These are phyloP conservation scores for Strix uralensis DNA, from an alignment of 2,113 vertebrate species.

Conservation along the genomic window DNA sequence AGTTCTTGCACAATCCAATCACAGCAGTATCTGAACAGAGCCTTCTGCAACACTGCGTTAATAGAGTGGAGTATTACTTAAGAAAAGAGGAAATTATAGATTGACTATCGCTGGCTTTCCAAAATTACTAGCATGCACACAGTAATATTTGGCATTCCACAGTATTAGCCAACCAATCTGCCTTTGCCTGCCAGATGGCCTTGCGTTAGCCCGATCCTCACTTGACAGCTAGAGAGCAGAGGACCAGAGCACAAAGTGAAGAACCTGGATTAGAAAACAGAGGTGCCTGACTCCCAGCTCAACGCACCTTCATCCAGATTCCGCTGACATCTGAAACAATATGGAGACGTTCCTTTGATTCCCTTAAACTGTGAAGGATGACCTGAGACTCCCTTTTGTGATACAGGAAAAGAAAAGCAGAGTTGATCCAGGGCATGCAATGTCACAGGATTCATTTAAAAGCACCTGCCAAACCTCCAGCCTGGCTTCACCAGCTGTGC, in stretches of 20 bases:
- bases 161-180: background rate
- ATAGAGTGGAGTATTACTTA: background rate
- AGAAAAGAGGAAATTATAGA: background rate
- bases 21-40: background rate
- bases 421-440: background rate
- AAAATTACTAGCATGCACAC: background rate
- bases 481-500: background rate
- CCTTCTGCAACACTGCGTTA: background rate
- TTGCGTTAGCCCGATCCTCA: background rate
- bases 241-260: background rate
- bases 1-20: background rate
- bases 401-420: background rate
- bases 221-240: background rate
- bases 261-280: background rate
- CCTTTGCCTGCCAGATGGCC: background rate
- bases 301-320: background rate
- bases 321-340: background rate
- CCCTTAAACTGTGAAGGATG: background rate
- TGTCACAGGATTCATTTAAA: background rate
- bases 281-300: background rate
- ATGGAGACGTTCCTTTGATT: background rate
- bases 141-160: background rate
- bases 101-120: background rate
- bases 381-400: background rate
- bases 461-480: background rate